Percentiles rank a stretch among this genome's conserved stretches.
phyloP scores from a whole-genome alignment of 2,797 vertebrate species.

The Sebastes ruberrimus region DNA sequence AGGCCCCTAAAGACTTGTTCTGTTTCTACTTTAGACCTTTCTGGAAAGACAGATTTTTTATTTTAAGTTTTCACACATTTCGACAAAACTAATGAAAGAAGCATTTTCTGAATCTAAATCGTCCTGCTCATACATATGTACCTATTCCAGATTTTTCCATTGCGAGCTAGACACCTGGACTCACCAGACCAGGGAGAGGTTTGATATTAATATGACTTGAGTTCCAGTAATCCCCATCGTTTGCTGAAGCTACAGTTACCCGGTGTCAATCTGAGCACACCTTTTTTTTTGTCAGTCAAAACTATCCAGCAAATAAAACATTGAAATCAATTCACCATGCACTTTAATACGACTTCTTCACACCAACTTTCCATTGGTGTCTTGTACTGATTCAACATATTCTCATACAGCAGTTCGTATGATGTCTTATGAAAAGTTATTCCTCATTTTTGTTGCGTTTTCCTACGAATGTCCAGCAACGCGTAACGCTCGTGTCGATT shows the following conservation, averaged over 20 bases:
- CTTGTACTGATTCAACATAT: background rate
- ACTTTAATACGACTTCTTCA: background rate
- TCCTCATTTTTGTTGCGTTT: too few species aligned
- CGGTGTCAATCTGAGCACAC: background rate
- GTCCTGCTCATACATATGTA: conserved; percentile 27
- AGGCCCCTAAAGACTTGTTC: conserved; percentile 63
- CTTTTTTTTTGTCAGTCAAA: conserved; percentile 6
- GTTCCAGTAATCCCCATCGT: background rate
- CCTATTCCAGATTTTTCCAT: conserved; percentile 8
- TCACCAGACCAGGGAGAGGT: background rate
- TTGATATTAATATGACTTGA: conserved; percentile 20
- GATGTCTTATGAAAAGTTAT: too few species aligned
- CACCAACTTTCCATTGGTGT: background rate
- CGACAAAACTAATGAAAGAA: conserved; percentile 61
- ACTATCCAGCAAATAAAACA: background rate
- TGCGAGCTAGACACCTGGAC: conserved; percentile 3
- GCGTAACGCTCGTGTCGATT: too few species aligned
- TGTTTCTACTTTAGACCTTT: conserved; percentile 62
- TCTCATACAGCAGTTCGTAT: too few species aligned
- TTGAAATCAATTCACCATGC: background rate
- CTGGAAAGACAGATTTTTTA: conserved; percentile 48
- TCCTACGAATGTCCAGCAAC: too few species aligned
- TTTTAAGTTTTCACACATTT: conserved; percentile 49
- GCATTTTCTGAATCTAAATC: conserved; percentile 34
- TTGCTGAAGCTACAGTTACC: conserved; percentile 18